These are phyloP conservation scores for Toxostoma redivivum DNA, from an alignment of 2,113 vertebrate genomes.

Conservation along the genomic window DNA sequence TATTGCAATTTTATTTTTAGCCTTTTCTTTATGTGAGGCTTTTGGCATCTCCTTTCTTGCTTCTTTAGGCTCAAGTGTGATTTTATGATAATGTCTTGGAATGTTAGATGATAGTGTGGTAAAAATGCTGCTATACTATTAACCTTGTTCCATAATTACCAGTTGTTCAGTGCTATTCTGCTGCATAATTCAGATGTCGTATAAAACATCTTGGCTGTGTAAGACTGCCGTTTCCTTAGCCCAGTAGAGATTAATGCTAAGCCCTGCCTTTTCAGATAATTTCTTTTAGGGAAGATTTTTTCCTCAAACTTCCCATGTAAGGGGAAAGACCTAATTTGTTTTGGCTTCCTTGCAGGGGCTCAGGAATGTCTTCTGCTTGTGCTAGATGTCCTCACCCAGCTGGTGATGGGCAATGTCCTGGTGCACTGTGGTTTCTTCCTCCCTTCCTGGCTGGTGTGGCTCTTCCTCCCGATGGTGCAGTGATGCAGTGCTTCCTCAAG, in stretches of 20 bases:
- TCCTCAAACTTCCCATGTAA: background rate
- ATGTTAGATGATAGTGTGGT: background rate
- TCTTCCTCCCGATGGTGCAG: background rate
- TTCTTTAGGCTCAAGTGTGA: background rate
- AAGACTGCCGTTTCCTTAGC: background rate
- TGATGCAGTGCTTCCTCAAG: rapidly evolving
- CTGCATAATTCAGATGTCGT: slow-evolving; percentile 28
- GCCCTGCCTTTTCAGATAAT: background rate
- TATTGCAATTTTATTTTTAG: background rate
- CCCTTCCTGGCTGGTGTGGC: background rate
- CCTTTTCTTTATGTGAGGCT: background rate
- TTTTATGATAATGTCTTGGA: background rate
- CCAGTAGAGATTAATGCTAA: background rate
- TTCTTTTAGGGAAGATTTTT: background rate
- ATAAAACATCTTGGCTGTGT: slow-evolving; percentile 2
- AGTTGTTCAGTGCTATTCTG: background rate
- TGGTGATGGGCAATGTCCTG: background rate
- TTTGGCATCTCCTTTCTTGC: background rate
- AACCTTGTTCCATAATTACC: slow-evolving; percentile 3
- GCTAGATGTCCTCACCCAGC: rapidly evolving
- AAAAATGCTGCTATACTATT: slow-evolving; percentile 3
- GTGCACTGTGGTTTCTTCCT: background rate
- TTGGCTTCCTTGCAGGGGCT: background rate
- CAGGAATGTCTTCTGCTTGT: background rate
- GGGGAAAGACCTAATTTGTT: background rate